A percentile compares a stretch with the other conserved stretches of the same genome.
These are phyloP conservation scores for Anoplopoma fimbria DNA, from an alignment of 2,113 vertebrate genomes.

Conservation along the genomic window DNA sequence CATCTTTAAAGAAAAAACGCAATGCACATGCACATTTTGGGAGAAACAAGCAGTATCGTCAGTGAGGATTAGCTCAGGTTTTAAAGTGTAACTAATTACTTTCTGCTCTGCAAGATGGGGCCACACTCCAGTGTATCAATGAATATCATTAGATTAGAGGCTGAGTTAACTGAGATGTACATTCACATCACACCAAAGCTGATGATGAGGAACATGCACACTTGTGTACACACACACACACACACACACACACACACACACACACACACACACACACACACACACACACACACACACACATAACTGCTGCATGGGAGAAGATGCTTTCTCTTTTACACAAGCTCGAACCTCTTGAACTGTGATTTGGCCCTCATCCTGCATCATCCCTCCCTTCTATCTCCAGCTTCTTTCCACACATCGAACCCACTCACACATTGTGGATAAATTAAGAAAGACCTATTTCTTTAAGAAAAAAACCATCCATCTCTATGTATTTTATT, in stretches of 20 bases:
- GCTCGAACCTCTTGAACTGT: background rate
- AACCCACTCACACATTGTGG: background rate
- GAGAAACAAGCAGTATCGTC: slow-evolving; percentile 47
- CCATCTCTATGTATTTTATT: background rate
- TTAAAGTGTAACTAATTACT: slow-evolving; percentile 76
- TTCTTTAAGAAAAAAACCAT: background rate
- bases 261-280: slow-evolving; percentile 32
- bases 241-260: slow-evolving; percentile 21
- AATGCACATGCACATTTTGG: slow-evolving; percentile 18
- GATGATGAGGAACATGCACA: slow-evolving; percentile 16
- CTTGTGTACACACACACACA: slow-evolving; percentile 6
- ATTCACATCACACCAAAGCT: slow-evolving; percentile 16
- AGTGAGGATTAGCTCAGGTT: slow-evolving; percentile 65
- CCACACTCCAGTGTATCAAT: slow-evolving; percentile 62
- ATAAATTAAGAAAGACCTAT: background rate
- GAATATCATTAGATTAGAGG: slow-evolving; percentile 65
- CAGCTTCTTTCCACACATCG: background rate
- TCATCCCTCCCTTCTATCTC: background rate
- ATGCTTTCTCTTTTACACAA: background rate
- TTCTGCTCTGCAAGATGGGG: slow-evolving; percentile 52
- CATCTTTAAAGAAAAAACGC: too few relatives aligned
- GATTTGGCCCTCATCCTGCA: background rate
- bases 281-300: slow-evolving; percentile 13
- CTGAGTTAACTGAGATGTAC: slow-evolving; percentile 48
- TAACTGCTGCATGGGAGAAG: background rate